phyloP scores from a whole-genome alignment of 2,888 invertebrate genomes.

The Netelia virgata region DNA sequence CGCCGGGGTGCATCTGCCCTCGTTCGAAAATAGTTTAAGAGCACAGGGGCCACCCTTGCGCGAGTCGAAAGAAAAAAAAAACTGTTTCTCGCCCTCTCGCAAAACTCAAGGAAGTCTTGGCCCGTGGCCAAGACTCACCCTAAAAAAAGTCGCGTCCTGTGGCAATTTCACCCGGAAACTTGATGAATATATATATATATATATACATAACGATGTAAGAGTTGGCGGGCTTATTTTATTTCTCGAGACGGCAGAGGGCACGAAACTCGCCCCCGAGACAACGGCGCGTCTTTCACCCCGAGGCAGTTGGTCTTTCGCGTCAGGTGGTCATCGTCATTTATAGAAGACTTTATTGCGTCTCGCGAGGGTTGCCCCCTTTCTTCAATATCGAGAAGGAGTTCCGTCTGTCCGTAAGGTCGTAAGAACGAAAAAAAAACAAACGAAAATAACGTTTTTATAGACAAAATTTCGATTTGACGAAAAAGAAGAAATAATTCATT shows the following conservation, averaged over 20 bases:
- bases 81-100: conserved; percentile 37
- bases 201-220: background rate
- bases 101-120: conserved; percentile 45
- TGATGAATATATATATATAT: conserved; percentile 5
- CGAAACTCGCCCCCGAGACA: conserved; percentile 75
- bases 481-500: conserved; percentile 8
- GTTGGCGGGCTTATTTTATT: conserved; percentile 14
- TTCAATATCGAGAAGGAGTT: background rate
- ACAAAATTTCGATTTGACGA: background rate
- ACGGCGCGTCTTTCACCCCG: conserved; percentile 74
- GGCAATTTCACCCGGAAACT: conserved; percentile 36
- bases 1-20: conserved; percentile 60
- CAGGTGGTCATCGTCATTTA: conserved; percentile 80
- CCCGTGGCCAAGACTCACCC: conserved; percentile 40
- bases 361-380: conserved; percentile 43
- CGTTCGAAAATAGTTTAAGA: conserved; percentile 43
- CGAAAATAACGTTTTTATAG: background rate
- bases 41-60: conserved; percentile 60
- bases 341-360: conserved; percentile 60
- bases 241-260: conserved; percentile 50
- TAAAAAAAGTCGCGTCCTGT: conserved; percentile 5
- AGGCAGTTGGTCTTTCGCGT: conserved; percentile 80
- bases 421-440: too few relatives aligned
- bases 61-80: background rate
- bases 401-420: background rate